Evolutionary conservation across 2,797 vertebrate genomes (phyloP).

Genomic region (Macroramphosus scolopax): DNA sequence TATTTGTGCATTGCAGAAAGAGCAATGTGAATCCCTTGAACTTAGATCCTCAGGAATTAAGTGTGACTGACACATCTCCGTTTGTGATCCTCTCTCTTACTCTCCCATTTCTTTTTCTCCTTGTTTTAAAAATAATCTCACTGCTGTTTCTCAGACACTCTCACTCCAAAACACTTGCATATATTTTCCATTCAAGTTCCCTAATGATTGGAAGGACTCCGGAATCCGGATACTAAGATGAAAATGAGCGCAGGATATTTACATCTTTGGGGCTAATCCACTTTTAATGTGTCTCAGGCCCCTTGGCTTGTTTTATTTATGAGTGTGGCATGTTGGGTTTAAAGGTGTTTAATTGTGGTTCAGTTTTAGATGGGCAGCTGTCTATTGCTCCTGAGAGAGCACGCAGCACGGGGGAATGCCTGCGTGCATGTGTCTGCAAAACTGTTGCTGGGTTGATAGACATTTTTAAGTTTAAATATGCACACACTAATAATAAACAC

Average conservation of each 20-base stretch:
- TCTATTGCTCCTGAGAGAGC: slow-evolving; percentile 41
- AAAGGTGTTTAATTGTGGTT: slow-evolving; percentile 70
- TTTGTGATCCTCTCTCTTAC: slow-evolving; percentile 14
- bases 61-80: slow-evolving; percentile 44
- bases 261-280: slow-evolving; percentile 66
- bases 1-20: slow-evolving; percentile 20
- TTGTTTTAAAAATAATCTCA: too few relatives aligned
- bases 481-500: slow-evolving; percentile 5
- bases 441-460: neutral
- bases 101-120: slow-evolving; percentile 17
- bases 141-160: slow-evolving; percentile 11
- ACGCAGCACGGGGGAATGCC: too few relatives aligned
- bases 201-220: slow-evolving; percentile 46
- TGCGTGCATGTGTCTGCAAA: slow-evolving; percentile 11
- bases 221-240: slow-evolving; percentile 43
- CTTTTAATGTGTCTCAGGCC: slow-evolving; percentile 56
- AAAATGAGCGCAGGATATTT: slow-evolving; percentile 67
- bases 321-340: slow-evolving; percentile 63
- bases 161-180: slow-evolving; percentile 40
- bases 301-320: slow-evolving; percentile 64
- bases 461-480: neutral
- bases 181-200: slow-evolving; percentile 12
- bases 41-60: slow-evolving; percentile 27
- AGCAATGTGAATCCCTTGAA: slow-evolving; percentile 31
- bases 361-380: slow-evolving; percentile 71